Conservation (phyloP, 2,888 invertebrate species). For the Euplexia lucipara region DNA sequence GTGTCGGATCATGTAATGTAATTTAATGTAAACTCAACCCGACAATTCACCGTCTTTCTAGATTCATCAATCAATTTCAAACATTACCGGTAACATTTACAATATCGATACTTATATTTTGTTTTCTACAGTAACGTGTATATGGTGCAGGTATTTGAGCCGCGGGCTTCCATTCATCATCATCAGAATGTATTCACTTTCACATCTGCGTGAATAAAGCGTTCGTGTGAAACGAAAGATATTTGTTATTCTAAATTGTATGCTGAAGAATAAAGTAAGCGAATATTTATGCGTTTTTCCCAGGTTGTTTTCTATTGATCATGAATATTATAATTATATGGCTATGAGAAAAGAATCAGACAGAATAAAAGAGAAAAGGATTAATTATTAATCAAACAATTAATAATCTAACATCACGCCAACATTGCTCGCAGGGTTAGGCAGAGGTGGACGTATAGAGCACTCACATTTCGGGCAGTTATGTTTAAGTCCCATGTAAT, state of each 20-base stretch:
- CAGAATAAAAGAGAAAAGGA: too few species aligned
- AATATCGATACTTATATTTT: conserved; percentile 24
- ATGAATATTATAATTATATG: not conserved
- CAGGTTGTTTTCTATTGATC: not conserved
- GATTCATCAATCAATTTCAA: not conserved
- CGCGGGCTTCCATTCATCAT: conserved; percentile 44
- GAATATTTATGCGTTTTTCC: not conserved
- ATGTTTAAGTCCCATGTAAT: too few species aligned
- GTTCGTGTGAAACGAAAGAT: conserved; percentile 1
- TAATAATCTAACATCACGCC: too few species aligned
- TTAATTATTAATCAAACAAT: too few species aligned
- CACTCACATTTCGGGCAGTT: too few species aligned
- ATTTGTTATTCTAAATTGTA: conserved; percentile 20
- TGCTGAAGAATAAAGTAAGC: not conserved
- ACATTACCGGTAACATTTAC: conserved; percentile 30
- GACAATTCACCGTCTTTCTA: not conserved
- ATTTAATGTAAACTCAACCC: not conserved
- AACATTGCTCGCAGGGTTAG: too few species aligned
- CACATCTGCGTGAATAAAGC: conserved; percentile 17
- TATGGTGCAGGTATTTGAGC: not conserved
- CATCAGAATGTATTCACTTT: conserved; percentile 43
- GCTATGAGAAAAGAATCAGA: too few species aligned
- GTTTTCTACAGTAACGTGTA: not conserved
- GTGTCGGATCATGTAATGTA: too few species aligned
- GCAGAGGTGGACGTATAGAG: too few species aligned